Percentiles rank a stretch among this genome's conserved stretches.
phyloP scores from a whole-genome alignment of 53 echinoderm and acorn worm species.

The Holothuria scabra region DNA sequence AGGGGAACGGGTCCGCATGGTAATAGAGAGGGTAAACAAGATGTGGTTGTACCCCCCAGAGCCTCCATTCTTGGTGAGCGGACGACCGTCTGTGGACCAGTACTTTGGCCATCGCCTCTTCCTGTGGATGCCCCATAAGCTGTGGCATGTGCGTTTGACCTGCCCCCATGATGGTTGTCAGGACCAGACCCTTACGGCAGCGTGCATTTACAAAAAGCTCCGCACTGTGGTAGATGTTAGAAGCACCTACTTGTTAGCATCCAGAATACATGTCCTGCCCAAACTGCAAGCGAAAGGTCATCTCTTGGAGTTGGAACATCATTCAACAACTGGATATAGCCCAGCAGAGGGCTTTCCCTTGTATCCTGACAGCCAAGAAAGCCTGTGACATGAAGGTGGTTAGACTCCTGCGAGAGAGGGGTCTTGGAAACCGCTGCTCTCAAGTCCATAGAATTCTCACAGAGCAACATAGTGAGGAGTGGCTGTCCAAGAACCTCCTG shows the following conservation, averaged over 20 bases:
- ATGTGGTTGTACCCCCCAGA: slow-evolving; percentile 54
- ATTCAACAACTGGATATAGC: slow-evolving; percentile 61
- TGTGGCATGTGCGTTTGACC: slow-evolving; percentile 59
- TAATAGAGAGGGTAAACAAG: slow-evolving; percentile 32
- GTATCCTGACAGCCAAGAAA: slow-evolving; percentile 54
- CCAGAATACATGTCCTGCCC: slow-evolving; percentile 50
- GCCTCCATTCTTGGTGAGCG: slow-evolving; percentile 30
- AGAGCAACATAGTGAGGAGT: slow-evolving; percentile 62
- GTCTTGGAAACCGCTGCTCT: slow-evolving; percentile 66
- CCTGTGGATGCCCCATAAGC: slow-evolving; percentile 68
- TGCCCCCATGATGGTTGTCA: slow-evolving; percentile 57
- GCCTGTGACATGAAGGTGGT: slow-evolving; percentile 64
- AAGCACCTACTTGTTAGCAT: slow-evolving; percentile 45
- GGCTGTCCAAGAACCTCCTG: slow-evolving; percentile 49
- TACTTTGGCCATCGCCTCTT: slow-evolving; percentile 8
- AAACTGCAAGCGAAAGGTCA: slow-evolving; percentile 56
- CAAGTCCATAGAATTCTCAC: slow-evolving; percentile 45
- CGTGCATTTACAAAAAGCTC: slow-evolving; percentile 49
- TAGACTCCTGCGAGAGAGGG: slow-evolving; percentile 40
- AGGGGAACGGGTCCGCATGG: slow-evolving; percentile 33
- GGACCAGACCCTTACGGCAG: slow-evolving; percentile 39
- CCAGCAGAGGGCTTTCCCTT: slow-evolving; percentile 57
- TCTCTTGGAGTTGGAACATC: slow-evolving; percentile 54
- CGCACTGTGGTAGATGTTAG: slow-evolving; percentile 45
- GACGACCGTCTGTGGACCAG: background rate